phyloP scores from a whole-genome alignment of 2,113 vertebrate genomes.

The Tragelaphus imberbis region DNA sequence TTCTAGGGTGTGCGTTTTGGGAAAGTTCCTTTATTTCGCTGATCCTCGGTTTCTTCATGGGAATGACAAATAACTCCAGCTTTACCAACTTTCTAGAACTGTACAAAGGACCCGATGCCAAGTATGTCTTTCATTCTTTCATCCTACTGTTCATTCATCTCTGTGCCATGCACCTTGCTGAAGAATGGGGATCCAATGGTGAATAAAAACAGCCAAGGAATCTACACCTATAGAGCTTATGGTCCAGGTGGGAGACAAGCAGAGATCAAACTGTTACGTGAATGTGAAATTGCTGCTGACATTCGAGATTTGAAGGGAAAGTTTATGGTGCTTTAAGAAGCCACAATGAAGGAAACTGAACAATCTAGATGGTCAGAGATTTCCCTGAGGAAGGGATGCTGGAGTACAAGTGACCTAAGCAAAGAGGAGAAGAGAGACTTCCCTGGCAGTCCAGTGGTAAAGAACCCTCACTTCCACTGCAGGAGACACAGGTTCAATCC shows the following conservation, averaged over 20 bases:
- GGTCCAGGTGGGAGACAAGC: neutral
- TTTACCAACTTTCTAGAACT: neutral
- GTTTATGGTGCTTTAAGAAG: neutral
- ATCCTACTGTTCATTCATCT: neutral
- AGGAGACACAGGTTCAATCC: neutral
- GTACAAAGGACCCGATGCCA: neutral
- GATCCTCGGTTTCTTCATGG: neutral
- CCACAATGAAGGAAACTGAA: neutral
- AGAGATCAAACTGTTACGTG: neutral
- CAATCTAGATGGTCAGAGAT: neutral
- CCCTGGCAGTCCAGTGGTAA: neutral
- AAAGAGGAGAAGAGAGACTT: neutral
- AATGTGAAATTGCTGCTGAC: neutral
- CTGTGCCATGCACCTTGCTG: neutral
- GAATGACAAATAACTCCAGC: neutral
- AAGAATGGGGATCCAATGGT: neutral
- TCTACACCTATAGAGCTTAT: neutral
- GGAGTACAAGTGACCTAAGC: neutral
- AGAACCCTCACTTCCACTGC: neutral
- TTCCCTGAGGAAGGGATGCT: neutral
- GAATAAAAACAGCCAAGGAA: neutral
- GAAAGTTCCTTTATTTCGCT: neutral
- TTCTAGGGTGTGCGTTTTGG: neutral
- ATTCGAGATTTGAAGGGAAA: neutral
- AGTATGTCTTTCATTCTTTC: neutral